Base-by-base conservation (phyloP, 2,797 vertebrate species). In the Acipenser ruthenus region DNA sequence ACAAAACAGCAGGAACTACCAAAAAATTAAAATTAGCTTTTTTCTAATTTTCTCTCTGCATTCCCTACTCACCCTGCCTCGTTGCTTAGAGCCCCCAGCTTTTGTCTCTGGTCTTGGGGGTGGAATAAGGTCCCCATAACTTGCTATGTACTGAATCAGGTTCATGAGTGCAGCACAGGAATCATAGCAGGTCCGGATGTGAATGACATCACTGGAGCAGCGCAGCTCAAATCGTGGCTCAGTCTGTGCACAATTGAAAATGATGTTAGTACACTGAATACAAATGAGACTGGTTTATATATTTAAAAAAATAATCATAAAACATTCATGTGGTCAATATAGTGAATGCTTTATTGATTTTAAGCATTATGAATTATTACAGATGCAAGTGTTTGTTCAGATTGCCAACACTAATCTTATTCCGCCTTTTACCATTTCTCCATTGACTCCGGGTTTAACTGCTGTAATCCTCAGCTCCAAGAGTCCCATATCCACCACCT, bases 81-180 rank as follows among this genome's bases (percentile, higher is more conserved):
- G 93, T 66, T 89, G 89, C 66, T 86, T 80, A 10, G 80, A 71
- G 69, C 79, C 82, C 79, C 84, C 85, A 10, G 82, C 82, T 60
- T 90, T 89, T 64, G 80, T 50, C 50, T 94, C 93, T 2, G 75
- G 79, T 71, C 88, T 91, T 67, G 77, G 1, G 0, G 95, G 90
- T 1, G 89, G 89, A 59, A 93, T 77, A 8, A 99, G 75, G 80
- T 99, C 97, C 66, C 97, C 96, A 0, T 99, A 98, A 81, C 92
- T 97, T 62, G 97, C 97, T 9, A 99, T 85, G 67, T 99, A 99
- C 62, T 99, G 97, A 73, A 99, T 97, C 15, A 99, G 95, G 76
- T 98, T 98, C 97, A 99, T 99, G 7, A 99, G 84, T 0, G 96
- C 95, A 0, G 97, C 96, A 65, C 97, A 99, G 0, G 97, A 97